Evolutionary conservation across 1,140 invertebrate species (phyloP).

Genomic region (Fopius arisanus): DNA sequence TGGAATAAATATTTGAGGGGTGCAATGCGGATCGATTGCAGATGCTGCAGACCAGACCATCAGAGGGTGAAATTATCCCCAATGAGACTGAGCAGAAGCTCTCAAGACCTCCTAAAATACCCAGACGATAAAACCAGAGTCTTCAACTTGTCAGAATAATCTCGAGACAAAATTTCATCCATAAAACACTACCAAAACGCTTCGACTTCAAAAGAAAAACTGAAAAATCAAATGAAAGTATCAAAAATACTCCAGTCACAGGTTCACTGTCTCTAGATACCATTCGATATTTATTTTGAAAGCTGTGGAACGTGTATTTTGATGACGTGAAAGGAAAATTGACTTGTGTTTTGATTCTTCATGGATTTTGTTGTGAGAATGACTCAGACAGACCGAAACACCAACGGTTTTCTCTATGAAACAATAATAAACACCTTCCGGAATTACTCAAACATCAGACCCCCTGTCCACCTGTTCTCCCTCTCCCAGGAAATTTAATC

Average conservation of each 20-base stretch:
- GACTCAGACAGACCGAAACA: not conserved
- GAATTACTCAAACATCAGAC: too few species aligned
- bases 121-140: not conserved
- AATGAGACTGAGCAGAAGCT: not conserved
- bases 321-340: too few species aligned
- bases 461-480: too few species aligned
- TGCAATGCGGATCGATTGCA: conserved; percentile 24
- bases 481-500: too few species aligned
- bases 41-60: not conserved
- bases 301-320: too few species aligned
- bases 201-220: too few species aligned
- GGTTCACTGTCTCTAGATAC: too few species aligned
- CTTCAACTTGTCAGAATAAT: not conserved
- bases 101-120: not conserved
- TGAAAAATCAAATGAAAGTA: too few species aligned
- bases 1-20: not conserved
- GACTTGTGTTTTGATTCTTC: not conserved
- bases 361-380: too few species aligned
- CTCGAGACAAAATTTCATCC: not conserved
- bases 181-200: not conserved
- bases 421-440: not conserved
- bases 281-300: too few species aligned
- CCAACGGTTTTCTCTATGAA: not conserved
- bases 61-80: not conserved
- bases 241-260: too few species aligned